A percentile compares a stretch with the other conserved stretches of the same genome.
phyloP scores from a whole-genome alignment of 92 coral and sea anemone genomes.

The Epizoanthus fatuus region DNA sequence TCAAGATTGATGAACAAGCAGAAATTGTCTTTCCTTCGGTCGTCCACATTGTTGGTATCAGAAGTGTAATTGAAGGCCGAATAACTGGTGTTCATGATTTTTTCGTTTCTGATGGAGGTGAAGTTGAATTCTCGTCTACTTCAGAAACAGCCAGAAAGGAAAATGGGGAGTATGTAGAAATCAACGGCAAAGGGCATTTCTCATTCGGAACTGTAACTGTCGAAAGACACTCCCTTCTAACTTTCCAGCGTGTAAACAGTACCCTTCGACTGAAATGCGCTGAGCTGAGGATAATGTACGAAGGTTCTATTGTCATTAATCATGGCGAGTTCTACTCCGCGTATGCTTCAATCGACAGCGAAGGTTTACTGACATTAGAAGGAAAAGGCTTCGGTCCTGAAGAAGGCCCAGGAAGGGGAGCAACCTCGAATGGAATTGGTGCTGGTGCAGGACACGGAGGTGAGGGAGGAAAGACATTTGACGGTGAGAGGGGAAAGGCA shows the following conservation, averaged over 20 bases:
- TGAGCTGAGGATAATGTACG: conserved; percentile 66
- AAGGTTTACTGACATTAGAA: conserved; percentile 65
- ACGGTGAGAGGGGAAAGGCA: conserved; percentile 61
- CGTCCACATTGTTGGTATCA: conserved; percentile 62
- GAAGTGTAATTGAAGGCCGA: conserved; percentile 73
- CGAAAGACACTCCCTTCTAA: conserved; percentile 57
- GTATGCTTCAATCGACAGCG: conserved; percentile 70
- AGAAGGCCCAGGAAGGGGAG: conserved; percentile 71
- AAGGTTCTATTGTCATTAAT: conserved; percentile 67
- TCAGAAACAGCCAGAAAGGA: conserved; percentile 77
- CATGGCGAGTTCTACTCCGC: conserved; percentile 67
- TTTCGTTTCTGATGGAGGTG: conserved; percentile 59
- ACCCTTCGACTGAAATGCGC: conserved; percentile 61
- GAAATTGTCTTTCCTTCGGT: conserved; percentile 77
- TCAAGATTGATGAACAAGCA: conserved; percentile 68
- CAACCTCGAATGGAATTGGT: conserved; percentile 48
- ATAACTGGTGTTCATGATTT: conserved; percentile 80
- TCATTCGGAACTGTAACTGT: conserved; percentile 75
- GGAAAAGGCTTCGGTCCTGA: conserved; percentile 73
- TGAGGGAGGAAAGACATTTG: conserved; percentile 63
- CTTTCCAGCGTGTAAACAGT: conserved; percentile 54
- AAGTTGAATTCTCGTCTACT: conserved; percentile 67
- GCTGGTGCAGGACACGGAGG: conserved; percentile 85
- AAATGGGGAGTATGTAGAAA: conserved; percentile 68
- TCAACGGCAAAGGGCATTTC: conserved; percentile 71